Conservation (phyloP, 1,140 invertebrate species). For the Ostrea denselamellosa region DNA sequence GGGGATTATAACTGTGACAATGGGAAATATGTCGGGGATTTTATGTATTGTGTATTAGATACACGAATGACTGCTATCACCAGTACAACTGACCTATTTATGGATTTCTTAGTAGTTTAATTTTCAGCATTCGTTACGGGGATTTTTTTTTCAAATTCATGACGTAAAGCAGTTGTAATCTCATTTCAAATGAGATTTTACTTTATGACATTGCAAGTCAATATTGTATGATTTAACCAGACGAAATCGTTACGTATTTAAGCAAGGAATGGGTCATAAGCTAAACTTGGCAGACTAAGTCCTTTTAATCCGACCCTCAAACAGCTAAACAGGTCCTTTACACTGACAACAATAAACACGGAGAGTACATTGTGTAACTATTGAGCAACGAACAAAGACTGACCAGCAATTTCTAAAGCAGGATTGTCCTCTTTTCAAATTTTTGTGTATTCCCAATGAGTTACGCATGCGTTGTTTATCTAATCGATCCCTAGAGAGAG, state of each 20-base stretch:
- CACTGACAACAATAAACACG: not conserved
- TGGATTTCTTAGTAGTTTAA: not conserved
- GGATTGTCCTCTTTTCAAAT: constrained; percentile 23
- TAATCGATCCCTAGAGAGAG: constrained; percentile 27
- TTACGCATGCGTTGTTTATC: constrained; percentile 37
- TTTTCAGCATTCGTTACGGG: not conserved
- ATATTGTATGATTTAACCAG: constrained; percentile 23
- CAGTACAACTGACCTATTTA: not conserved
- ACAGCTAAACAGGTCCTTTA: not conserved
- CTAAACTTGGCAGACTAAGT: constrained; percentile 9
- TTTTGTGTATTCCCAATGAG: constrained; percentile 8
- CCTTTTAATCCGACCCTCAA: not conserved
- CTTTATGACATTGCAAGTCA: not conserved
- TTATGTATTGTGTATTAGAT: not conserved
- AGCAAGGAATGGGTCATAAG: constrained; percentile 12
- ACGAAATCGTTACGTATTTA: constrained; percentile 19
- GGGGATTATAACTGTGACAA: not conserved
- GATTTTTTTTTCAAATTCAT: not conserved
- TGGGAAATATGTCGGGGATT: not conserved
- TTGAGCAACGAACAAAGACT: not conserved
- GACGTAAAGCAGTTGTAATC: not conserved
- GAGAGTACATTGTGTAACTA: not conserved
- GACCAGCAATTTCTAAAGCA: not conserved
- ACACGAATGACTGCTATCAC: not conserved
- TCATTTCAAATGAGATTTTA: not conserved